Evolutionary conservation across 1,140 invertebrate species (phyloP).

Genomic region (Bombus breviceps): DNA sequence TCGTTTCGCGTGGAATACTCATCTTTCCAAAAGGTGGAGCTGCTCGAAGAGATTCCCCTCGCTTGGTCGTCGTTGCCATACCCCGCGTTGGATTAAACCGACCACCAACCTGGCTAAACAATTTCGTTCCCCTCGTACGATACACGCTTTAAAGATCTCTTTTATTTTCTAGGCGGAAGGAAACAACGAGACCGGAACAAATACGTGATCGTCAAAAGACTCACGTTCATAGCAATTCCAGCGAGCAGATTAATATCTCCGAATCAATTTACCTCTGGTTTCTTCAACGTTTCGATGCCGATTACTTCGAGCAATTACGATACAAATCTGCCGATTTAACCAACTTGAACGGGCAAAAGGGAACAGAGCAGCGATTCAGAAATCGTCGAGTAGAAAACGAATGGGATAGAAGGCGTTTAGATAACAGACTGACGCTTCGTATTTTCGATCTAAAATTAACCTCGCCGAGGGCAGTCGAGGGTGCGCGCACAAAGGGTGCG

Average conservation of each 20-base stretch:
- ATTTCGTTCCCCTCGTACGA: neutral
- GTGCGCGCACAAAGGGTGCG: neutral
- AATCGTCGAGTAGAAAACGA: neutral
- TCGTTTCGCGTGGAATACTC: neutral
- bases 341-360: neutral
- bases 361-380: neutral
- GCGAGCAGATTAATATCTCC: neutral
- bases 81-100: neutral
- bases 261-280: neutral
- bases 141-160: neutral
- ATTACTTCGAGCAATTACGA: neutral
- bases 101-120: too few species aligned
- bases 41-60: neutral
- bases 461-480: neutral
- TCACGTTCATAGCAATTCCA: neutral
- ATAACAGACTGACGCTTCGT: neutral
- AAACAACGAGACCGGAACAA: neutral
- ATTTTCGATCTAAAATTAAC: constrained; percentile 9
- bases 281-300: neutral
- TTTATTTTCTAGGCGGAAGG: neutral
- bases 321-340: neutral
- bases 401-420: neutral
- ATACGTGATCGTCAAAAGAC: neutral
- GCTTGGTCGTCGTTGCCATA: neutral
- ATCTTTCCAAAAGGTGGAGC: too few species aligned